These are phyloP conservation scores for Tuta absoluta DNA, from an alignment of 2,888 invertebrate genomes.

Conservation along the genomic window DNA sequence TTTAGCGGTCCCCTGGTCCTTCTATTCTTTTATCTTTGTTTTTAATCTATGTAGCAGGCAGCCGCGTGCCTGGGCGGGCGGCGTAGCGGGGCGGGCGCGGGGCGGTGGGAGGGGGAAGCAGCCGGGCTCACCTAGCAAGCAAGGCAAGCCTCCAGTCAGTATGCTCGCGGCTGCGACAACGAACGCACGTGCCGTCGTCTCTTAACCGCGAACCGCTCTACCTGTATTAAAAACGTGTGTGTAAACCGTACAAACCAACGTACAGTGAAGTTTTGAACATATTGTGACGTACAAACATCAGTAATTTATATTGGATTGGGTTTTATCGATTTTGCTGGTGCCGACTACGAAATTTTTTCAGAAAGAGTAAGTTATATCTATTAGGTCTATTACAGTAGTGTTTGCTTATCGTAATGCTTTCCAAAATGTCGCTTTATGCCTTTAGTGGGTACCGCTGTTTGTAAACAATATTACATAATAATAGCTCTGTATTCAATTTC, in stretches of 20 bases:
- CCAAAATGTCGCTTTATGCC: constrained; percentile 16
- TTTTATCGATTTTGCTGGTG: not conserved
- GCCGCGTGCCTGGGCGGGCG: constrained; percentile 68
- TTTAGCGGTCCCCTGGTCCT: not conserved
- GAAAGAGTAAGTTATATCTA: constrained; percentile 25
- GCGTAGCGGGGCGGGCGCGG: constrained; percentile 50
- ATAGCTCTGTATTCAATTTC: constrained; percentile 16
- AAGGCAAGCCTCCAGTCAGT: constrained; percentile 64
- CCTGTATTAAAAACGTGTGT: constrained; percentile 61
- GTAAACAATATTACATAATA: constrained; percentile 18
- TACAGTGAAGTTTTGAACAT: constrained; percentile 12
- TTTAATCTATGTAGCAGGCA: constrained; percentile 54
- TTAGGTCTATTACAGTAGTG: constrained; percentile 12
- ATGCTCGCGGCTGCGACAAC: constrained; percentile 49
- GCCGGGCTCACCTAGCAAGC: constrained; percentile 54
- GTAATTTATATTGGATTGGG: not conserved
- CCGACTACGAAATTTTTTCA: constrained; percentile 21
- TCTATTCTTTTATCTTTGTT: constrained; percentile 14
- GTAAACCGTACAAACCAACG: constrained; percentile 33
- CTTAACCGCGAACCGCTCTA: constrained; percentile 54
- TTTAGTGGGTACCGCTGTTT: constrained; percentile 8
- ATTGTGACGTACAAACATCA: not conserved
- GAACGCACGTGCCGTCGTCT: constrained; percentile 44
- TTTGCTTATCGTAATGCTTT: constrained; percentile 23
- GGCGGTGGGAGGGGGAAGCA: constrained; percentile 45